These are phyloP conservation scores for Chrosomus eos DNA, from an alignment of 2,797 vertebrate species.

Conservation along the genomic window DNA sequence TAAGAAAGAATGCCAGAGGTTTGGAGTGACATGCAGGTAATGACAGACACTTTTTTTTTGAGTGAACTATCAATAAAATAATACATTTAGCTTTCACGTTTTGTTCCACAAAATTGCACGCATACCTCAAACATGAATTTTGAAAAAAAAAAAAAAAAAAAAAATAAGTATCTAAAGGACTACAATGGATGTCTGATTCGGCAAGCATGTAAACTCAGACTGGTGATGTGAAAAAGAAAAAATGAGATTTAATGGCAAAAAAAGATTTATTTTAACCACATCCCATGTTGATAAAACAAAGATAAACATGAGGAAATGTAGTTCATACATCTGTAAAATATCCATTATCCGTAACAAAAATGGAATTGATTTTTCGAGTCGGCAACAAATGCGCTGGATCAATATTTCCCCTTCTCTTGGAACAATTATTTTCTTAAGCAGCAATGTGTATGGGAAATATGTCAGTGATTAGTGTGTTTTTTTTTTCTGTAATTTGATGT, in stretches of 20 bases:
- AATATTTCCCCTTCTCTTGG: slow-evolving; percentile 36
- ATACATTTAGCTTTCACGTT: background rate
- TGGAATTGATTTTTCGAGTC: background rate
- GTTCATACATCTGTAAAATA: background rate
- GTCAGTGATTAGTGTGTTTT: background rate
- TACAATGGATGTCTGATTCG: background rate
- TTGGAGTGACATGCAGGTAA: no score
- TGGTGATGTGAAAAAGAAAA: no score
- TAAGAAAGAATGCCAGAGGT: no score
- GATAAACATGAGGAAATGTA: background rate
- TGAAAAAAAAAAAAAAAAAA: no score
- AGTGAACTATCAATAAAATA: no score
- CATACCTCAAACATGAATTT: background rate
- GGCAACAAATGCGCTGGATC: background rate
- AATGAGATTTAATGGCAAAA: background rate
- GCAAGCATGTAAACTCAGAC: no score
- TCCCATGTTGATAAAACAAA: background rate
- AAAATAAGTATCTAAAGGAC: background rate
- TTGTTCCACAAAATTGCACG: background rate
- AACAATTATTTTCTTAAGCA: slow-evolving; percentile 19
- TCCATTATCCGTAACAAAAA: background rate
- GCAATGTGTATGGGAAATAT: background rate
- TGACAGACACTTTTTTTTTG: no score
- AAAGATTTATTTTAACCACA: slow-evolving; percentile 1
- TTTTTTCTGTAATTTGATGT: background rate